Evolutionary conservation across 1,140 invertebrate species (phyloP).

Genomic region (Trichoplusia ni): DNA sequence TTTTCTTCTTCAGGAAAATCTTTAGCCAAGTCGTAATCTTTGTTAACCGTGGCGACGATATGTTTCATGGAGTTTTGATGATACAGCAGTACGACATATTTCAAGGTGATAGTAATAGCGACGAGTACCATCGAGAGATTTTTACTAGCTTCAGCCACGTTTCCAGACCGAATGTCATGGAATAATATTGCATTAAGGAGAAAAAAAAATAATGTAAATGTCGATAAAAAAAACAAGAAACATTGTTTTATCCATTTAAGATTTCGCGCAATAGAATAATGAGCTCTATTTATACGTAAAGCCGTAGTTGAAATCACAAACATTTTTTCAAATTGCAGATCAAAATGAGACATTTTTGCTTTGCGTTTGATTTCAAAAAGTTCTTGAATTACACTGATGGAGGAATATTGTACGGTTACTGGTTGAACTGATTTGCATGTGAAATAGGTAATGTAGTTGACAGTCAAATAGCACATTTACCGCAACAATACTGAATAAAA

Average conservation of each 20-base stretch:
- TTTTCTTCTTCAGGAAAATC: slow-evolving; percentile 37
- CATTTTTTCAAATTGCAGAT: slow-evolving; percentile 40
- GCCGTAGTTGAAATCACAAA: slow-evolving; percentile 40
- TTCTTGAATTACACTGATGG: too few relatives aligned
- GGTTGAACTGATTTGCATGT: too few relatives aligned
- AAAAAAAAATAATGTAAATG: slow-evolving; percentile 29
- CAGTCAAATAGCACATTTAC: too few relatives aligned
- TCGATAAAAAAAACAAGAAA: slow-evolving; percentile 29
- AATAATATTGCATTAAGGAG: slow-evolving; percentile 44
- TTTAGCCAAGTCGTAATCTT: slow-evolving; percentile 40
- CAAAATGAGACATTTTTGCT: neutral
- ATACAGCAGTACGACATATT: slow-evolving; percentile 41
- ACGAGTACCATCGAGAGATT: slow-evolving; percentile 50
- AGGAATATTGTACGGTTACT: too few relatives aligned
- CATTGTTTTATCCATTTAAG: slow-evolving; percentile 40
- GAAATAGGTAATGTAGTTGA: too few relatives aligned
- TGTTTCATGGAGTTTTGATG: slow-evolving; percentile 32
- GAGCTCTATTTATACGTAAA: slow-evolving; percentile 39
- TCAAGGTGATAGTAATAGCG: slow-evolving; percentile 42
- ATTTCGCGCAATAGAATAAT: slow-evolving; percentile 34
- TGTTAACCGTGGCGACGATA: slow-evolving; percentile 36
- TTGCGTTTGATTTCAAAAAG: neutral
- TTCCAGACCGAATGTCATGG: slow-evolving; percentile 40
- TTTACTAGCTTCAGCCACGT: slow-evolving; percentile 48
- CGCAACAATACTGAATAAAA: too few relatives aligned